Evolutionary conservation across 2,888 invertebrate species (phyloP).

Genomic region (Abrostola tripartita): DNA sequence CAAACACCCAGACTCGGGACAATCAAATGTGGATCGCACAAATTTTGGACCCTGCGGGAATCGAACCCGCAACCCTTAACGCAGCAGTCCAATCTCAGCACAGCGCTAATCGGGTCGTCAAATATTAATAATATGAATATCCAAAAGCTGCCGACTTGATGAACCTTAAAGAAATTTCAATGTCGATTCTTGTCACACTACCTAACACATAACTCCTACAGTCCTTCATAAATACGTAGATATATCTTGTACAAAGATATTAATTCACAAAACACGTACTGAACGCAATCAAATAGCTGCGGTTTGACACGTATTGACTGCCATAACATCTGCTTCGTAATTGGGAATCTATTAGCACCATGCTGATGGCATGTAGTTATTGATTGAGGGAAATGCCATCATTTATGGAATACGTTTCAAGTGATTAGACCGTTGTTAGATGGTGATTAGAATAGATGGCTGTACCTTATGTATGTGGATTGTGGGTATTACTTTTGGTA

Average conservation of each 20-base stretch:
- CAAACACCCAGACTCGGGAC: too few species aligned
- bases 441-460: conserved; percentile 26
- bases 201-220: not conserved
- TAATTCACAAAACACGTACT: conserved; percentile 34
- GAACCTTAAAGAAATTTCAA: too few species aligned
- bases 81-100: too few species aligned
- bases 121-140: too few species aligned
- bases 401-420: conserved; percentile 36
- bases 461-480: conserved; percentile 6
- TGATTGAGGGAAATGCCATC: conserved; percentile 32
- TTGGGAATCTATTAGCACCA: conserved; percentile 65
- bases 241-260: not conserved
- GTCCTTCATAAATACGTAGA: not conserved
- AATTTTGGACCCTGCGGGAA: too few species aligned
- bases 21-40: too few species aligned
- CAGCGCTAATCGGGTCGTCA: too few species aligned
- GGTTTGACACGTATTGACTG: conserved; percentile 58
- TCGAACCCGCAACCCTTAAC: too few species aligned
- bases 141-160: too few species aligned
- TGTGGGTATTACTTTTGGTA: conserved; percentile 17
- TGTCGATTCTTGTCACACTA: too few species aligned
- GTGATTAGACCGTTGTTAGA: conserved; percentile 37
- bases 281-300: conserved; percentile 60
- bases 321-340: conserved; percentile 59
- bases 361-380: conserved; percentile 44